These are phyloP conservation scores for Condylura cristata DNA, from an alignment of 2,113 vertebrate species.

Conservation along the genomic window DNA sequence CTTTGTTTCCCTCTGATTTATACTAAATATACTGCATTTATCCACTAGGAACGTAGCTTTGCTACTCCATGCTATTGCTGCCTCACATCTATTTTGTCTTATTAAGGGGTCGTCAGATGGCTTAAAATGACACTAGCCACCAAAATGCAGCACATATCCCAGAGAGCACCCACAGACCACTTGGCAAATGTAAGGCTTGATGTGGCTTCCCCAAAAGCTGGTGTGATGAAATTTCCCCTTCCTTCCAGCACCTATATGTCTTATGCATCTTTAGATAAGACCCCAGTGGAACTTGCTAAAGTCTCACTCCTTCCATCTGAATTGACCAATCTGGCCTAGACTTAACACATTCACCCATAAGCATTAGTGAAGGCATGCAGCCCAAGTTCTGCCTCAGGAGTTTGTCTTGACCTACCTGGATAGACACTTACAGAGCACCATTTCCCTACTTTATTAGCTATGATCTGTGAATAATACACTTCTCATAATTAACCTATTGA, in stretches of 20 bases:
- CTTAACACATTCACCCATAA: not conserved
- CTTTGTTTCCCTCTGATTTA: not conserved
- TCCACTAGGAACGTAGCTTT: not conserved
- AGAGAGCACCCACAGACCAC: not conserved
- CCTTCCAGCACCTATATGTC: not conserved
- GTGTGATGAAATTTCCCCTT: not conserved
- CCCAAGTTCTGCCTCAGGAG: not conserved
- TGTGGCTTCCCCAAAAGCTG: not conserved
- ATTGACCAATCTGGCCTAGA: not conserved
- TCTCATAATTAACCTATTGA: not conserved
- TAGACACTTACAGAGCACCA: not conserved
- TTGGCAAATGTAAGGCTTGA: not conserved
- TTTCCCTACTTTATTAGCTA: not conserved
- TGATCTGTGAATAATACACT: not conserved
- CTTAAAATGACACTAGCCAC: not conserved
- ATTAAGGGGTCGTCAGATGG: not conserved
- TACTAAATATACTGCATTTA: not conserved
- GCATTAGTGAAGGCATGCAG: not conserved
- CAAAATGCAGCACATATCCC: not conserved
- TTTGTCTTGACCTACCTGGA: not conserved
- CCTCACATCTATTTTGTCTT: not conserved
- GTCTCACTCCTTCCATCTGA: not conserved
- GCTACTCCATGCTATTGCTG: not conserved
- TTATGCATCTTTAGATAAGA: not conserved
- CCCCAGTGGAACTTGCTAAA: not conserved